Evolutionary conservation across 1,140 invertebrate species (phyloP).

Genomic region (Rhynchophorus ferrugineus): DNA sequence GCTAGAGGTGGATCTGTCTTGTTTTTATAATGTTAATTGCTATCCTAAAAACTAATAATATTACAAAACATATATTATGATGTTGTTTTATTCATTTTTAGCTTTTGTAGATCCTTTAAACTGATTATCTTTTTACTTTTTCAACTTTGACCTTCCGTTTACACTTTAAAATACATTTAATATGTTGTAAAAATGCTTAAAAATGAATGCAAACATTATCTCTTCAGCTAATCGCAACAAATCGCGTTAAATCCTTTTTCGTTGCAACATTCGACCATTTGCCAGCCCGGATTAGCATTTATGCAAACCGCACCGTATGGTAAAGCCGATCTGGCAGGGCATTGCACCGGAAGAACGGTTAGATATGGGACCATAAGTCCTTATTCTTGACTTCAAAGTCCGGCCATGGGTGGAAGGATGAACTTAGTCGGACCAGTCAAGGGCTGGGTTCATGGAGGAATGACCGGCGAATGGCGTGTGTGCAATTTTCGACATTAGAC

Average conservation of each 20-base stretch:
- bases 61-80: too few species aligned
- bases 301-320: slow-evolving; percentile 2
- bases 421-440: background rate
- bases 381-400: slow-evolving; percentile 10
- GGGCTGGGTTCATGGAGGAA: background rate
- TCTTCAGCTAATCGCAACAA: background rate
- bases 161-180: too few species aligned
- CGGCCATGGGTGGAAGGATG: background rate
- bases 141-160: too few species aligned
- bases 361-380: background rate
- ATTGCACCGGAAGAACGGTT: slow-evolving; percentile 8
- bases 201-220: background rate
- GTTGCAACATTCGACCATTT: slow-evolving; percentile 2
- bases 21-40: too few species aligned
- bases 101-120: too few species aligned
- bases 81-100: too few species aligned
- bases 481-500: too few species aligned
- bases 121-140: too few species aligned
- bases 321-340: background rate
- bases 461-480: background rate
- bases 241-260: background rate
- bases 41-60: too few species aligned
- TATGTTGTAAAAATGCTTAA: too few species aligned
- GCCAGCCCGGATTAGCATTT: slow-evolving; percentile 1
- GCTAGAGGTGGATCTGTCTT: too few species aligned